Evolutionary conservation across 2,113 vertebrate genomes (phyloP).

Genomic region (Proteles cristata): DNA sequence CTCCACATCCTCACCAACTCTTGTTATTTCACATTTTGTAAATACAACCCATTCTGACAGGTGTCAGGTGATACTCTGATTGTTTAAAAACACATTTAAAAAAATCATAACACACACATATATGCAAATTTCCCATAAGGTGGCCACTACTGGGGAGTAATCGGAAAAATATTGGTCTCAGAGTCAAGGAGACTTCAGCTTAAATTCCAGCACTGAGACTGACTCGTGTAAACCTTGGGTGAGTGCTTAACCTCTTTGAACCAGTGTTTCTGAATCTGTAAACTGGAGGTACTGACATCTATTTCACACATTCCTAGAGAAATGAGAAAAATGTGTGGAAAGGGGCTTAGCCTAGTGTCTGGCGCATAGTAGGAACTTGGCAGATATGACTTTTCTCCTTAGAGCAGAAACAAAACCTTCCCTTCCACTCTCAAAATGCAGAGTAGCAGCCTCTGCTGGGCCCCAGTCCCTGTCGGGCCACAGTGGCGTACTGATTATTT

Average conservation of each 20-base stretch:
- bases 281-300: neutral
- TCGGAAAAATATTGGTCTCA: neutral
- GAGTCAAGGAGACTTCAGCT: constrained; percentile 17
- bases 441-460: neutral
- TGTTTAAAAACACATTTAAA: too few species aligned
- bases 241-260: neutral
- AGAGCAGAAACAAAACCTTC: neutral
- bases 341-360: neutral
- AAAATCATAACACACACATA: neutral
- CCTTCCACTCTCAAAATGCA: neutral
- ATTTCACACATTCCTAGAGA: neutral
- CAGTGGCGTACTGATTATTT: neutral
- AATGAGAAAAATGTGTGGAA: neutral
- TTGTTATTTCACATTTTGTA: too few species aligned
- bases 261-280: neutral
- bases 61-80: too few species aligned
- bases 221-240: neutral
- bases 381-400: neutral
- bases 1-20: too few species aligned
- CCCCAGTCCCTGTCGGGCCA: neutral
- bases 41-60: too few species aligned
- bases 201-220: neutral
- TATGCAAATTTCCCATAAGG: neutral
- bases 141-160: neutral
- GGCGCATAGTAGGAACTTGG: neutral